A percentile compares a stretch with the other conserved stretches of the same genome.
These are phyloP conservation scores for Aratinga solstitialis DNA, from an alignment of 2,797 vertebrate species.

Conservation along the genomic window DNA sequence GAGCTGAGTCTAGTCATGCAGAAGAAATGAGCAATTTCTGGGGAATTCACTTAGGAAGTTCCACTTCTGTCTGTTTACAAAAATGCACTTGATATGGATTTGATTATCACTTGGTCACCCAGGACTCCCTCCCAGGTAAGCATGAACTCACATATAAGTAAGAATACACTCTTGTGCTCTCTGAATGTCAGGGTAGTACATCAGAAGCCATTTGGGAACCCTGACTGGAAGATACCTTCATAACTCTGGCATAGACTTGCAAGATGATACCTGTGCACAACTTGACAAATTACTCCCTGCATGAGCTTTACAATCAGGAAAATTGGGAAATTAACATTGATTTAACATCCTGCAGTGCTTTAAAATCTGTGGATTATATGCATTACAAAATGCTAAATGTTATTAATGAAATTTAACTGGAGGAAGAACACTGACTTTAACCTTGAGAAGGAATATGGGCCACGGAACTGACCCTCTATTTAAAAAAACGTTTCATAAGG, in stretches of 20 bases:
- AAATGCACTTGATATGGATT: neutral
- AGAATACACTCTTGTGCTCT: neutral
- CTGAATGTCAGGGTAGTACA: neutral
- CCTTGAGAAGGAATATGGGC: neutral
- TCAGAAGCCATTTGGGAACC: neutral
- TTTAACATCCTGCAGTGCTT: neutral
- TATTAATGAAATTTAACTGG: neutral
- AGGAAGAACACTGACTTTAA: neutral
- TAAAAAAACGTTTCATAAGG: neutral
- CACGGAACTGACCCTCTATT: neutral
- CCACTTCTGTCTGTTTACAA: neutral
- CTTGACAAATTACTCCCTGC: neutral
- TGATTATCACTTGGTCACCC: neutral
- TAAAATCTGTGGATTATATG: neutral
- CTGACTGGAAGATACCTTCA: neutral
- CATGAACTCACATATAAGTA: neutral
- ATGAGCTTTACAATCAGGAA: constrained; percentile 8
- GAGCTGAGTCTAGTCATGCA: neutral
- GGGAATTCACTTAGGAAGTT: neutral
- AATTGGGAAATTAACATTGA: constrained; percentile 20
- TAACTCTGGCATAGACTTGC: neutral
- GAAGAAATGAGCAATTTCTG: neutral
- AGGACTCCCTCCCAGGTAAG: neutral
- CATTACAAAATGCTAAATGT: neutral
- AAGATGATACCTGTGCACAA: neutral